Conservation (phyloP, 2,113 vertebrate species). For the Cebidichthys violaceus region DNA sequence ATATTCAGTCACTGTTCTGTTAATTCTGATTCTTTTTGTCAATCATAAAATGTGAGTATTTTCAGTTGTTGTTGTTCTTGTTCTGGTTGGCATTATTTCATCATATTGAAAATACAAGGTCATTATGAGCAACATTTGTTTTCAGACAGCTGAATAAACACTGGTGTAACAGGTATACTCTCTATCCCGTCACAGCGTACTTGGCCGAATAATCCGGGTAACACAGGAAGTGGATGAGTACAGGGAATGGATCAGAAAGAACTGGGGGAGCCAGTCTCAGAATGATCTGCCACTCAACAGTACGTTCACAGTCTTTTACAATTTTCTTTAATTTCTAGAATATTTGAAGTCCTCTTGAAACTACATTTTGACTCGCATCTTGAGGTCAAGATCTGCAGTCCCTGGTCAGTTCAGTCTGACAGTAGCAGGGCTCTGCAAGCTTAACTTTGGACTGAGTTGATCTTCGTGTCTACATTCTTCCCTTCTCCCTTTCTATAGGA, state of each 20-base stretch:
- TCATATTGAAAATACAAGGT: not conserved
- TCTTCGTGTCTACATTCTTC: not conserved
- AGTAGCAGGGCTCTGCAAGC: too few species aligned
- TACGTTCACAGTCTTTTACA: slow-evolving; percentile 68
- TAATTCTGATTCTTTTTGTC: too few species aligned
- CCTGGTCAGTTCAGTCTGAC: too few species aligned
- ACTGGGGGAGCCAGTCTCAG: slow-evolving; percentile 89
- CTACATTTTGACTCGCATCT: not conserved
- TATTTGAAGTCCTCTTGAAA: not conserved
- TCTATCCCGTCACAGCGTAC: slow-evolving; percentile 84
- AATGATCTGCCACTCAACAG: slow-evolving; percentile 89
- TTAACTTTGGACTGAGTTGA: not conserved
- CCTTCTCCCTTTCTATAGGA: slow-evolving; percentile 79
- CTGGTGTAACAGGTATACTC: not conserved
- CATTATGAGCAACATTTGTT: not conserved
- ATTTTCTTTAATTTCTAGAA: not conserved
- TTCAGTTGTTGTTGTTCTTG: not conserved
- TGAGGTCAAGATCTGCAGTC: not conserved
- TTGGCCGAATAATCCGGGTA: slow-evolving; percentile 97
- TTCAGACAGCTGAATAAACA: not conserved
- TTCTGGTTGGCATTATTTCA: not conserved
- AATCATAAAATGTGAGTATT: not conserved
- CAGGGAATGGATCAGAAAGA: slow-evolving; percentile 94
- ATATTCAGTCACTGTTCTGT: not conserved
- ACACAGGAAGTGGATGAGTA: slow-evolving; percentile 96